Evolutionary conservation across 2,888 invertebrate genomes (phyloP).

Genomic region (Creontiades dilutus): DNA sequence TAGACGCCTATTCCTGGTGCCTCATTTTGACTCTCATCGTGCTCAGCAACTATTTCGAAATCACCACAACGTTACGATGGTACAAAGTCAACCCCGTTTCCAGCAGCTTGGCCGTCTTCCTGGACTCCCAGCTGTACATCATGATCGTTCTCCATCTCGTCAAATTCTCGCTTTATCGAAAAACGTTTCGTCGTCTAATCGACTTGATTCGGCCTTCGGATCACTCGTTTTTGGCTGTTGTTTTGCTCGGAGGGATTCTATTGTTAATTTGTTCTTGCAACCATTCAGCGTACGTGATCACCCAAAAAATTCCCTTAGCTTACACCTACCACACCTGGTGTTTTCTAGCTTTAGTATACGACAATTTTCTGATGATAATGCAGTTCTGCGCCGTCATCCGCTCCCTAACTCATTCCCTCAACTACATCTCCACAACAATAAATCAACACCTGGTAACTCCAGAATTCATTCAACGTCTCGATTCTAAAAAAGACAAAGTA

Average conservation of each 20-base stretch:
- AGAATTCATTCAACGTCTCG: not conserved
- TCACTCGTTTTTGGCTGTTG: not conserved
- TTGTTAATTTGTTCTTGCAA: not conserved
- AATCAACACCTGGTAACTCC: not conserved
- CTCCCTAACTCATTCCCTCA: not conserved
- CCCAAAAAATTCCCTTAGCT: not conserved
- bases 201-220: not conserved
- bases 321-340: not conserved
- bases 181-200: not conserved
- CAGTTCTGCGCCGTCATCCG: conserved; percentile 15
- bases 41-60: not conserved
- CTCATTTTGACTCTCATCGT: not conserved
- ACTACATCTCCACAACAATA: not conserved
- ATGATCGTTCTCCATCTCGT: not conserved
- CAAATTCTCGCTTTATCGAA: not conserved
- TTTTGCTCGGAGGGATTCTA: not conserved
- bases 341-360: not conserved
- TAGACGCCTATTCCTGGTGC: not conserved
- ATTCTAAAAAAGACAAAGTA: not conserved
- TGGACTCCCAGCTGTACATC: conserved; percentile 15
- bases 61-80: not conserved
- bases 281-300: not conserved
- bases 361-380: not conserved
- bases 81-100: not conserved
- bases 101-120: not conserved